Conservation (phyloP, 2,888 invertebrate genomes). For the Mallateleia sp. region DNA sequence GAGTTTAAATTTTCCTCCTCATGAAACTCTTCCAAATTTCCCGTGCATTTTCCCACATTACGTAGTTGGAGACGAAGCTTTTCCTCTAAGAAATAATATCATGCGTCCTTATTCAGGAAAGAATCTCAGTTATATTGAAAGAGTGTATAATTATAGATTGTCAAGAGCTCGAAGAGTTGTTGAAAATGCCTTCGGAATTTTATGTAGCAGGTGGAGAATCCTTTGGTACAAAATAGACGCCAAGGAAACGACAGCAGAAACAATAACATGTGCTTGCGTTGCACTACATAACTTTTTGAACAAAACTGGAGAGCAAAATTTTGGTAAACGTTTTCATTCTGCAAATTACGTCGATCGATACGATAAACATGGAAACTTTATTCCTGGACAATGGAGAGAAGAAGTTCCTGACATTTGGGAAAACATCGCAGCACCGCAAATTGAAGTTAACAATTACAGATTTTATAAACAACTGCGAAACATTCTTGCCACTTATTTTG, state of each 20-base stretch:
- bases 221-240: constrained; percentile 63
- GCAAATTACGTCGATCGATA: constrained; percentile 35
- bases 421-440: background rate
- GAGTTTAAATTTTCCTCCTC: background rate
- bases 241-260: constrained; percentile 26
- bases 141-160: constrained; percentile 20
- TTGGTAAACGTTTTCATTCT: constrained; percentile 29
- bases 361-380: constrained; percentile 27
- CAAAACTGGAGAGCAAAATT: background rate
- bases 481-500: constrained; percentile 38
- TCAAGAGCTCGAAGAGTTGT: constrained; percentile 48
- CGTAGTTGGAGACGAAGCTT: constrained; percentile 12
- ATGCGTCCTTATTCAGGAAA: constrained; percentile 12
- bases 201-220: constrained; percentile 66
- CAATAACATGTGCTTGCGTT: constrained; percentile 31
- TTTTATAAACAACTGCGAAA: constrained; percentile 3
- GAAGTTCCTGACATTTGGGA: background rate
- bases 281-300: constrained; percentile 60
- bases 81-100: constrained; percentile 10
- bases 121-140: background rate
- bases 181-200: constrained; percentile 80
- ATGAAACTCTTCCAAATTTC: background rate
- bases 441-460: background rate
- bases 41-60: background rate
- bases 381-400: constrained; percentile 20